Percentiles rank a stretch among this genome's conserved stretches.
These are phyloP conservation scores for Brevipalpus yothersi DNA, from an alignment of 1,140 invertebrate genomes.

Conservation along the genomic window DNA sequence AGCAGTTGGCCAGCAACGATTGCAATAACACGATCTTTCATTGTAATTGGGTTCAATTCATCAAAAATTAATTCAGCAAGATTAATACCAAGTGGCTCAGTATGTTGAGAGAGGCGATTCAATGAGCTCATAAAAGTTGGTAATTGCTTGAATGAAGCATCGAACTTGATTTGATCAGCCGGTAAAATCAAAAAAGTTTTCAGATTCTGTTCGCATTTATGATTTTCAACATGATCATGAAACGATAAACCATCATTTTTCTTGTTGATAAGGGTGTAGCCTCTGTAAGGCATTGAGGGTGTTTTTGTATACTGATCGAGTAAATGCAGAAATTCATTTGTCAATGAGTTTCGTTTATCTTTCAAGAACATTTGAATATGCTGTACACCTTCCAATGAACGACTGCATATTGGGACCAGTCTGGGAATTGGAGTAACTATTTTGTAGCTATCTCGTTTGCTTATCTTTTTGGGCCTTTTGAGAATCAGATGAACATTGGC, in stretches of 20 bases:
- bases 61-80: not conserved
- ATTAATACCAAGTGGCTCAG: not conserved
- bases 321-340: not conserved
- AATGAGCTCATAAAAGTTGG: not conserved
- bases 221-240: not conserved
- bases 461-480: conserved; percentile 15
- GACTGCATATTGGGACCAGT: not conserved
- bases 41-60: not conserved
- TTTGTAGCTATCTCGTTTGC: not conserved
- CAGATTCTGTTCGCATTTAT: not conserved
- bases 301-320: not conserved
- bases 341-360: not conserved
- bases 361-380: not conserved
- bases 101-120: not conserved
- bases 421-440: not conserved
- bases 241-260: not conserved
- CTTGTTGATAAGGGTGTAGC: not conserved
- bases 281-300: not conserved
- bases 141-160: not conserved
- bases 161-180: not conserved
- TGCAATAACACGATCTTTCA: not conserved
- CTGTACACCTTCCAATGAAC: not conserved
- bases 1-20: not conserved
- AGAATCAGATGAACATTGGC: conserved; percentile 83
- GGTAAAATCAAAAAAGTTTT: not conserved